Evolutionary conservation across 2,797 vertebrate genomes (phyloP), one percentile per base, ranked within the genome.

Genomic region (Ammospiza maritima): DNA sequence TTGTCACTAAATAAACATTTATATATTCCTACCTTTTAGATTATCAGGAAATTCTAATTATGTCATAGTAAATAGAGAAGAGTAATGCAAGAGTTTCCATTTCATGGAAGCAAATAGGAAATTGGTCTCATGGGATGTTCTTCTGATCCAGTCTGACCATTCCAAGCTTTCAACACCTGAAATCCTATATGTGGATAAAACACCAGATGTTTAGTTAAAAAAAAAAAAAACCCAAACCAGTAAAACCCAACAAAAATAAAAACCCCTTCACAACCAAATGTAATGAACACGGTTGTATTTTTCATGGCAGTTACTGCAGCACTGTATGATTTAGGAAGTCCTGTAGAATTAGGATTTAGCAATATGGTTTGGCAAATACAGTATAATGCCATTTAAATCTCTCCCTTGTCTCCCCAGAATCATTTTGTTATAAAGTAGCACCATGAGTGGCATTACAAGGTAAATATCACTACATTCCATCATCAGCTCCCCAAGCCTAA

Each of bases 1-100:
- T 66, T 78, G 56, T 75, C 74, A 29, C 14, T 85, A 83, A 74
- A 34, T 77, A 25, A 76, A 61, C 16, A 58, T 38, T 38, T 38
- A 38, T 12, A 32, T 21, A 32, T 93, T 88, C 85, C 72, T 89
- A 26, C 90, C 53, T 88, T 86, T 19, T 47, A 83, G 76, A 80
- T 34, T 57, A 85, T 74, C 54, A 60, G 71, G 19, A 75, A 66
- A 84, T 58, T 74, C 16, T 20, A 50, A 54, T 32, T 40, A 62
- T 50, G 3, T 75, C 87, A 54, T 2, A 60, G 69, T 20, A 34
- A 85, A 61, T 19, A 76, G 36, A 85, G 74, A 44, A 78, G 19
- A 19, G 26, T 61, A 71, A 40, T 40, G 38, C 6, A 40, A 48
- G 70, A 38, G 18, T 36, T 38, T 73, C 75, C 48, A 47, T 16